A percentile compares a stretch with the other conserved stretches of the same genome.
Evolutionary conservation across 2,113 vertebrate genomes (phyloP).

Genomic region (Eolophus roseicapilla): DNA sequence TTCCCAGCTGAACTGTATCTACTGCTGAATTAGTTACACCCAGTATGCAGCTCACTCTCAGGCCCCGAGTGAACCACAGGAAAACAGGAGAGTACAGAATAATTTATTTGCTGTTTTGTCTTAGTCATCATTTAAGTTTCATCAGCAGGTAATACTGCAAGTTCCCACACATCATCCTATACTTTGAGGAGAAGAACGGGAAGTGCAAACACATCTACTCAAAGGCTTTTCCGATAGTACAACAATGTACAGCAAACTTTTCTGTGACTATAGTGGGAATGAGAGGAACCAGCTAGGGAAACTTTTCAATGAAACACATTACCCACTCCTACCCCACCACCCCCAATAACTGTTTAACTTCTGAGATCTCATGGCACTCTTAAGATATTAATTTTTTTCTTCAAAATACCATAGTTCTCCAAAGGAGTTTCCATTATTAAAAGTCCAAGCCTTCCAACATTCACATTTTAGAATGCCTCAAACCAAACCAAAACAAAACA

Average conservation of each 20-base stretch:
- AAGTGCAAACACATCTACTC: background rate
- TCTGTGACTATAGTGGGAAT: background rate
- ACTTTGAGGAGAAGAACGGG: background rate
- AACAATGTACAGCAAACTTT: background rate
- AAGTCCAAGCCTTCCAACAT: conserved; percentile 1
- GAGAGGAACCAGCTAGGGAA: background rate
- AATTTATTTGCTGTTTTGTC: background rate
- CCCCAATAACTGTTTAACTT: background rate
- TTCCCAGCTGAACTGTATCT: background rate
- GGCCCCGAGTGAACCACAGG: background rate
- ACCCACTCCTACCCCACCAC: background rate
- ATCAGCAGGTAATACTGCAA: background rate
- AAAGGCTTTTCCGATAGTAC: background rate
- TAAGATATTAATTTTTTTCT: background rate
- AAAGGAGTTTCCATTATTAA: background rate
- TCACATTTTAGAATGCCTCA: background rate
- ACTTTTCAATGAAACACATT: background rate
- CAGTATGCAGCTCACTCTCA: background rate
- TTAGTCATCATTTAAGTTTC: background rate
- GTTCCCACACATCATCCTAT: background rate
- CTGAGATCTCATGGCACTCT: background rate
- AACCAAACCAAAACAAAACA: background rate
- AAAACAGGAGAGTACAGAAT: background rate
- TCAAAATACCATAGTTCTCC: background rate
- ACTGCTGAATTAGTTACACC: background rate